Percentiles rank a stretch among this genome's conserved stretches.
phyloP scores from a whole-genome alignment of 2,113 vertebrate species.

The Alouatta palliata region DNA sequence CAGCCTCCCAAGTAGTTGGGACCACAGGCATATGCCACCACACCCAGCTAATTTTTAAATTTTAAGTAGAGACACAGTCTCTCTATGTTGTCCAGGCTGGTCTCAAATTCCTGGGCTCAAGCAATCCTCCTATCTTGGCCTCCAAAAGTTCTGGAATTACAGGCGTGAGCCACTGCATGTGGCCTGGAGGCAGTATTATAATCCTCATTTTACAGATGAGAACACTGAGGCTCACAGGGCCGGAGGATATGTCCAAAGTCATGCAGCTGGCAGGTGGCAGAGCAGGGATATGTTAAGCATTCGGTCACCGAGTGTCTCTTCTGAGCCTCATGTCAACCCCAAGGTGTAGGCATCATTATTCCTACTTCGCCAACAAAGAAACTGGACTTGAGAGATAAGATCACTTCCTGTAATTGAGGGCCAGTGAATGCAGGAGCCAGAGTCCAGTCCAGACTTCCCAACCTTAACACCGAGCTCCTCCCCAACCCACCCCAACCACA shows the following conservation, averaged over 20 bases:
- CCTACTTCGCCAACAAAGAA: neutral
- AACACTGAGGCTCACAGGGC: neutral
- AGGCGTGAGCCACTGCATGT: too few species aligned
- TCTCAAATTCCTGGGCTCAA: too few species aligned
- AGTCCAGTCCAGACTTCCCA: neutral
- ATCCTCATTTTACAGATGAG: neutral
- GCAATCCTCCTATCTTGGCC: too few species aligned
- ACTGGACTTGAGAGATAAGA: neutral
- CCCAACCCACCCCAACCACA: accelerated
- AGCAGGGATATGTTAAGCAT: neutral
- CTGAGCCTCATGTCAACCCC: neutral
- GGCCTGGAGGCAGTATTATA: neutral
- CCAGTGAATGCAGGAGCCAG: neutral
- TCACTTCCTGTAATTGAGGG: neutral
- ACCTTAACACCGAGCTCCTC: neutral
- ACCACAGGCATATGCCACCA: too few species aligned
- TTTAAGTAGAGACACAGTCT: too few species aligned
- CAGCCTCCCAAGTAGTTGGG: too few species aligned
- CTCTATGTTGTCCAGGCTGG: too few species aligned
- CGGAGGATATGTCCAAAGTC: too few species aligned
- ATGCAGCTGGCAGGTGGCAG: neutral
- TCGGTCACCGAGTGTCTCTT: accelerated
- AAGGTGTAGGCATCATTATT: neutral
- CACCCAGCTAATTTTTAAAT: too few species aligned
- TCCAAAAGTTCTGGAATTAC: too few species aligned